A percentile compares a stretch with the other conserved stretches of the same genome.
These are phyloP conservation scores for Nomia melanderi DNA, from an alignment of 1,140 invertebrate genomes.

Conservation along the genomic window DNA sequence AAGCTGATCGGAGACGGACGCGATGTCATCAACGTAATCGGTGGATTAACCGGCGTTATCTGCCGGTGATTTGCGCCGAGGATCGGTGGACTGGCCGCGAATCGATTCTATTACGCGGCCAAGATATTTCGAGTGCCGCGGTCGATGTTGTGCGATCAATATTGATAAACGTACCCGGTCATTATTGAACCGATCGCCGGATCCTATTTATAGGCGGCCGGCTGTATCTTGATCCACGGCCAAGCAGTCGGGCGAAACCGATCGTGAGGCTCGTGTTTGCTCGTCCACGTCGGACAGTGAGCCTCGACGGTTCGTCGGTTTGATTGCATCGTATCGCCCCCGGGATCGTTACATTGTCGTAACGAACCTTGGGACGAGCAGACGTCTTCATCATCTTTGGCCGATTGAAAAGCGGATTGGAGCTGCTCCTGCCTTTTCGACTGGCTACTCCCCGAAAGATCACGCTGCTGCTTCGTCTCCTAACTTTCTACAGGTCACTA, in stretches of 20 bases:
- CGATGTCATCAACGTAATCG: not conserved
- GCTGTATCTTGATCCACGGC: slow-evolving; percentile 44
- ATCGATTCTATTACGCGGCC: slow-evolving; percentile 32
- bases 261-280: slow-evolving; percentile 36
- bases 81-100: not conserved
- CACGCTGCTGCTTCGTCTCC: not conserved
- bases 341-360: slow-evolving; percentile 40
- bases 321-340: slow-evolving; percentile 39
- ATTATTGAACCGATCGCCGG: slow-evolving; percentile 28
- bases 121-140: slow-evolving; percentile 20
- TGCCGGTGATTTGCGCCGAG: not conserved
- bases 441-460: not conserved
- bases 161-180: slow-evolving; percentile 38
- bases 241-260: slow-evolving; percentile 27
- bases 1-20: too few relatives aligned
- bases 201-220: slow-evolving; percentile 40
- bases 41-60: not conserved
- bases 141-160: slow-evolving; percentile 40
- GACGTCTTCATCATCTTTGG: slow-evolving; percentile 32
- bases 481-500: too few relatives aligned
- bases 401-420: slow-evolving; percentile 25
- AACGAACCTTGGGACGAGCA: slow-evolving; percentile 3
- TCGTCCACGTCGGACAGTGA: slow-evolving; percentile 12
- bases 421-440: not conserved
- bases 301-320: slow-evolving; percentile 1